Evolutionary conservation across 2,888 invertebrate species (phyloP), one percentile per base, ranked within the genome.

Genomic region (Globia sparganii): DNA sequence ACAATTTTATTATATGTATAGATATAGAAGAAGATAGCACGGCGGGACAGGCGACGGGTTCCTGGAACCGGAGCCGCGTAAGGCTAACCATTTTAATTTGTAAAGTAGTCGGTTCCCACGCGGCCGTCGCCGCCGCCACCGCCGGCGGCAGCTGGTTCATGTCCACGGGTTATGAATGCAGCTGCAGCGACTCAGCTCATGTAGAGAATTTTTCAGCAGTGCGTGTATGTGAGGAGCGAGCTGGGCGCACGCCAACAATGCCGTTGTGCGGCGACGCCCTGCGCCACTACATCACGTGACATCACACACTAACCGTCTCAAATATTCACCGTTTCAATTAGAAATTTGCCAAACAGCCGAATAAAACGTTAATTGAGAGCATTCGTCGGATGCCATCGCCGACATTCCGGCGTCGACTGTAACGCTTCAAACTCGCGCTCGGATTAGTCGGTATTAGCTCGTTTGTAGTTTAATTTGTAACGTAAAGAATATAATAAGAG

Each of bases 301-400:
- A 78, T 90, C 91, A 91, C 91, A 75, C 86, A 81, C 83, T 75
- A 87, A 83, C 82, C 89, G 85, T 89, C 87, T 90, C 82, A 91
- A 90, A 92, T 91, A 92, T 92, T 91, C 89, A 87, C 90, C 77
- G 89, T 91, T 93, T 93, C 93, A 92, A 91, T 93, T 91, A 92
- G 91, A 92, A 92, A 93, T 93, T 92, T 91, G 91, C 92, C 91
- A 92, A 93, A 90, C 91, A 86, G 86, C 86, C 88, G 88, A 90
- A 90, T 92, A 91, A 89, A 89, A 90, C 89, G 91, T 90, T 94
- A 93, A 94, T 94, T 92, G 93, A 91, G 91, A 90, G 90, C 91
- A 91, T 92, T 91, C 90, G 75, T 87, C 81, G 90, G 78, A 92
- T 92, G 90, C 91, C 93, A 84, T 86, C 84, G 71, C 83, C 77